These are phyloP conservation scores for Heliconius aoede DNA, from an alignment of 2,888 invertebrate genomes.

Conservation along the genomic window DNA sequence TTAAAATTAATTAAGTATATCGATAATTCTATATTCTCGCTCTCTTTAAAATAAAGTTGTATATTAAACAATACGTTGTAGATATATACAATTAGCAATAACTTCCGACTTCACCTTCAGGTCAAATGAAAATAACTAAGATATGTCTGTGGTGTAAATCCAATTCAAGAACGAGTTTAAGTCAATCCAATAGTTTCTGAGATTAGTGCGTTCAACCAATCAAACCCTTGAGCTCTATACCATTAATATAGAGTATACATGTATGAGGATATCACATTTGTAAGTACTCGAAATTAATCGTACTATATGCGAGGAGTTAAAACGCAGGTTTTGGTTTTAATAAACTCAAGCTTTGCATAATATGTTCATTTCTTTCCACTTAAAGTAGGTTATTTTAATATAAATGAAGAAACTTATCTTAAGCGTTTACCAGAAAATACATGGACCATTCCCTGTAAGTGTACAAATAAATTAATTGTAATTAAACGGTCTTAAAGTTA, in stretches of 20 bases:
- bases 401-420: slow-evolving; percentile 34
- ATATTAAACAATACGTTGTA: too few relatives aligned
- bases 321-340: slow-evolving; percentile 46
- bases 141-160: neutral
- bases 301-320: slow-evolving; percentile 39
- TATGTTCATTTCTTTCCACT: slow-evolving; percentile 27
- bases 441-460: slow-evolving; percentile 2
- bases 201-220: neutral
- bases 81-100: too few relatives aligned
- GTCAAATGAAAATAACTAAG: too few relatives aligned
- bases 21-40: too few relatives aligned
- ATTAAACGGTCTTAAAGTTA: slow-evolving; percentile 6
- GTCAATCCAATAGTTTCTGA: too few relatives aligned
- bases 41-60: too few relatives aligned
- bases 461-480: slow-evolving; percentile 9
- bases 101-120: too few relatives aligned
- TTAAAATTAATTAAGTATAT: too few relatives aligned
- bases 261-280: neutral
- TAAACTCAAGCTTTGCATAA: slow-evolving; percentile 43
- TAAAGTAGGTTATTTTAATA: slow-evolving; percentile 40
- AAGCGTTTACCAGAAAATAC: slow-evolving; percentile 26
- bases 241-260: neutral
- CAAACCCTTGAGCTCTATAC: neutral
- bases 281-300: slow-evolving; percentile 37
- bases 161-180: neutral